Evolutionary conservation across 1,140 invertebrate genomes (phyloP).

Genomic region (Grapholita molesta): DNA sequence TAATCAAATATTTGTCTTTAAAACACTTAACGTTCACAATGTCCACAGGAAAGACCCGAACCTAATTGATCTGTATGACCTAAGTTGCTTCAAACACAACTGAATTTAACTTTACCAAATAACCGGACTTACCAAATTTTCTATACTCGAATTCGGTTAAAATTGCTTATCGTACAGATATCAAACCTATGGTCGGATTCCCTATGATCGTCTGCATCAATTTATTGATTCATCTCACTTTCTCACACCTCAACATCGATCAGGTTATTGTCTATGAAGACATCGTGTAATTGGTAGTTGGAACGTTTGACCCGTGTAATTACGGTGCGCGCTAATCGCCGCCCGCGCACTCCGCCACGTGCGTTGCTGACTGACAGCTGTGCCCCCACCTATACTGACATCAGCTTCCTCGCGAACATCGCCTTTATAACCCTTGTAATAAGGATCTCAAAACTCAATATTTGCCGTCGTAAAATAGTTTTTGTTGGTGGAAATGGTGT

Average conservation of each 20-base stretch:
- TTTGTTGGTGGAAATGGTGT: background rate
- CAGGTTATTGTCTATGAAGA: background rate
- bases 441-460: background rate
- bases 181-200: no score
- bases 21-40: no score
- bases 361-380: conserved; percentile 7
- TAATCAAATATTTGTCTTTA: no score
- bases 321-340: conserved; percentile 13
- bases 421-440: background rate
- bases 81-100: no score
- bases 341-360: conserved; percentile 10
- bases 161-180: no score
- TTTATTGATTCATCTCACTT: background rate
- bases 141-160: no score
- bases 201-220: background rate
- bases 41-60: no score
- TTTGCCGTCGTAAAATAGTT: background rate
- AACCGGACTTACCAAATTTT: no score
- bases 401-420: background rate
- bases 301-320: conserved; percentile 14
- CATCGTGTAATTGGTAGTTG: conserved; percentile 5
- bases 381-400: conserved; percentile 2
- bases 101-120: no score
- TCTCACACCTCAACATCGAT: background rate
- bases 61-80: no score